Evolutionary conservation across 2,797 vertebrate species (phyloP).

Genomic region (Neosilurus mollespiculum): DNA sequence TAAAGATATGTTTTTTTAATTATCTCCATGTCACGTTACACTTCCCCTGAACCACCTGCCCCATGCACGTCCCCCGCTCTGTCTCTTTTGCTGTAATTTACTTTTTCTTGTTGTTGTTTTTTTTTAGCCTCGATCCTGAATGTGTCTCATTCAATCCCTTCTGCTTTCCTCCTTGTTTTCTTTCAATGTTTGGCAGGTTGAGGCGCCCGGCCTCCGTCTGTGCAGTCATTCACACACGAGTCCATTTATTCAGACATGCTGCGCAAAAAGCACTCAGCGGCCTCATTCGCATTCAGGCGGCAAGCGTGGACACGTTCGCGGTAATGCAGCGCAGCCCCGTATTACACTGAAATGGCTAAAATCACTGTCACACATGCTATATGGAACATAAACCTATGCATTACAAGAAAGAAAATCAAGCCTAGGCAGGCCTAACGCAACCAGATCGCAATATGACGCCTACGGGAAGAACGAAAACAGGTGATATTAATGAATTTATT

Average conservation of each 20-base stretch:
- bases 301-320: conserved; percentile 2
- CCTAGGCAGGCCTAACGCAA: not conserved
- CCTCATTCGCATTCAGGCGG: conserved; percentile 39
- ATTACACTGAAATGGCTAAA: conserved; percentile 35
- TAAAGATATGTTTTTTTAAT: conserved; percentile 70
- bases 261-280: conserved; percentile 39
- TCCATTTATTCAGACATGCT: conserved; percentile 57
- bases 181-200: conserved; percentile 49
- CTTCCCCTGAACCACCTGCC: conserved; percentile 65
- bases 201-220: conserved; percentile 73
- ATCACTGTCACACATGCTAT: conserved; percentile 36
- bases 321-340: conserved; percentile 35
- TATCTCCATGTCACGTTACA: conserved; percentile 71
- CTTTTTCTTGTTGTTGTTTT: conserved; percentile 8
- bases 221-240: conserved; percentile 66
- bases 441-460: not conserved
- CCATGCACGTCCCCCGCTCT: conserved; percentile 56
- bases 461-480: not conserved
- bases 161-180: conserved; percentile 37
- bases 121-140: conserved; percentile 30
- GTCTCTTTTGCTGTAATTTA: not conserved
- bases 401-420: conserved; percentile 21
- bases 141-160: conserved; percentile 43
- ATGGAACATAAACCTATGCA: conserved; percentile 34
- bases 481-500: not conserved